A percentile compares a stretch with the other conserved stretches of the same genome.
Evolutionary conservation across 2,888 invertebrate species (phyloP).

Genomic region (Siphlonurus alternatus): DNA sequence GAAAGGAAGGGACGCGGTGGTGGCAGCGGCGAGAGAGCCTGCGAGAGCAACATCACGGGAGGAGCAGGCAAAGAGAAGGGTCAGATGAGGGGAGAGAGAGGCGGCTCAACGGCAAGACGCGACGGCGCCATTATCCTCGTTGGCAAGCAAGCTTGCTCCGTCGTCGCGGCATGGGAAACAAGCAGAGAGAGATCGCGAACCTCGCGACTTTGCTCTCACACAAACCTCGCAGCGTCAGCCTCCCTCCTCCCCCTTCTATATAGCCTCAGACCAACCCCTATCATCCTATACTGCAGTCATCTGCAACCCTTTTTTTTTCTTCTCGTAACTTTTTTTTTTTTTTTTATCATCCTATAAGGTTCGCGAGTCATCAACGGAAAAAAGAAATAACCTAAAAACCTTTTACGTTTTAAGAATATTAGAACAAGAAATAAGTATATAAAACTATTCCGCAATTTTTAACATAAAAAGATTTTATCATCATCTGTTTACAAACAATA

Average conservation of each 20-base stretch:
- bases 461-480: no score
- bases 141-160: conserved; percentile 23
- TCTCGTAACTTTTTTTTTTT: neutral
- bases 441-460: no score
- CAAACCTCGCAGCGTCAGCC: conserved; percentile 28
- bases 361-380: neutral
- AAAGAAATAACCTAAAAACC: neutral
- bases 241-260: neutral
- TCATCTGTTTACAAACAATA: neutral
- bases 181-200: conserved; percentile 27
- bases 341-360: neutral
- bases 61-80: conserved; percentile 18
- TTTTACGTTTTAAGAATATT: no score
- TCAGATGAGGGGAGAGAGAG: conserved; percentile 19
- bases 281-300: neutral
- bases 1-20: conserved; percentile 14
- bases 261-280: neutral
- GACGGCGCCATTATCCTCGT: conserved; percentile 33
- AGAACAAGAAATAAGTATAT: no score
- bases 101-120: conserved; percentile 17
- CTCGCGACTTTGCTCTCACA: conserved; percentile 10
- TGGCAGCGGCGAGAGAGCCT: conserved; percentile 14
- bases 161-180: conserved; percentile 26
- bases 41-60: conserved; percentile 16
- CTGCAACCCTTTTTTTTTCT: neutral